phyloP scores from a whole-genome alignment of 2,113 vertebrate species.

The Syrmaticus mikado region DNA sequence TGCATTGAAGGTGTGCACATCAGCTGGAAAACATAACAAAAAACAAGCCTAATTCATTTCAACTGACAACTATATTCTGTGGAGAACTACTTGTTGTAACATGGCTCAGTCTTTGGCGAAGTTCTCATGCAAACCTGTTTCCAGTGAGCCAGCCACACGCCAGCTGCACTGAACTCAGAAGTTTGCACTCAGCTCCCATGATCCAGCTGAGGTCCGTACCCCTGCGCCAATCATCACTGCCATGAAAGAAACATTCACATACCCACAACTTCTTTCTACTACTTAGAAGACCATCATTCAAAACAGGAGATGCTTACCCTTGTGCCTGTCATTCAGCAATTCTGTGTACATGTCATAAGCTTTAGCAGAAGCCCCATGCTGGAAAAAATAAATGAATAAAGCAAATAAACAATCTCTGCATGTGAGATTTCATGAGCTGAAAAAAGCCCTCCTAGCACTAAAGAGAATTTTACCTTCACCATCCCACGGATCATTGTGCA shows the following conservation, averaged over 20 bases:
- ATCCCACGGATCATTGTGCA: slow-evolving; percentile 92
- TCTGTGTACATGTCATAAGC: slow-evolving; percentile 87
- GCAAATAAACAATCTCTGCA: not conserved
- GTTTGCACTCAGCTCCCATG: slow-evolving; percentile 77
- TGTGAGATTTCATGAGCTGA: not conserved
- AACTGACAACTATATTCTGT: not conserved
- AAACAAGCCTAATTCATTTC: not conserved
- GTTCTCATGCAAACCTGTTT: slow-evolving; percentile 35
- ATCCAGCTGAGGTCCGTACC: slow-evolving; percentile 74
- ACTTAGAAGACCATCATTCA: not conserved
- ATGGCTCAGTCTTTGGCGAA: slow-evolving; percentile 59
- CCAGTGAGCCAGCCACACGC: slow-evolving; percentile 17
- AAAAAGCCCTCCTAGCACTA: not conserved
- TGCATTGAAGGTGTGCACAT: slow-evolving; percentile 89
- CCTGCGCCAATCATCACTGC: slow-evolving; percentile 74
- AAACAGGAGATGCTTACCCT: slow-evolving; percentile 78
- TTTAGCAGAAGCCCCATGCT: slow-evolving; percentile 84
- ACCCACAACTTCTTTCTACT: rapidly evolving
- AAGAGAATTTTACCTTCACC: slow-evolving; percentile 86
- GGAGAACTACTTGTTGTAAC: not conserved
- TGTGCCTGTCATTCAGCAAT: slow-evolving; percentile 86
- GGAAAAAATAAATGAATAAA: not conserved
- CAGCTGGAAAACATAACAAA: slow-evolving; percentile 74
- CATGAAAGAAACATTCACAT: not conserved
- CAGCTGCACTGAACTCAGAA: not conserved